Evolutionary conservation across 2,888 invertebrate genomes (phyloP), one percentile per base, ranked within the genome.

Genomic region (Hartigia nigra): DNA sequence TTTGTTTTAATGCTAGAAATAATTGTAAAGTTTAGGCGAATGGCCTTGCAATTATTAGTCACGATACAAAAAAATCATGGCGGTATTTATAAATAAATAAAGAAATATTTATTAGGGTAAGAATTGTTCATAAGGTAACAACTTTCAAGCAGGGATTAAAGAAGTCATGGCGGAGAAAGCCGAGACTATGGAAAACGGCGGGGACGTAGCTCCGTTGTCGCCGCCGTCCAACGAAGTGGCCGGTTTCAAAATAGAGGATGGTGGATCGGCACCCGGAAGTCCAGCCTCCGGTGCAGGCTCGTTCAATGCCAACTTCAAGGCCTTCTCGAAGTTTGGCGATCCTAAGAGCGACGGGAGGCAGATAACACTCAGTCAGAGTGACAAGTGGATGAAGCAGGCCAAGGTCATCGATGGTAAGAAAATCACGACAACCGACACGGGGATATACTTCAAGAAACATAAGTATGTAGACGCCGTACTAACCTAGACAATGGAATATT

Each of bases 331-430:
- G 92, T 98, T 97, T 90, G 97, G 97, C 0, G 97, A 97, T 90
- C 93, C 94, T 4, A 97, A 97, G 91, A 95, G 96, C 31, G 97
- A 97, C 88, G 97, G 97, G 0, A 97, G 96, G 91, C 93, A 94
- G 74, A 96, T 98, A 82, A 97, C 97, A 0, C 93, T 98, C n/a
- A 96, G 96, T 12, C 97, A 98, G 91, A 96, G 96, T 88, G 98
- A 98, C 92, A 98, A 97, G 92, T 98, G 98, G 98, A 96, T 98
- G 95, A 97, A 97, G 88, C 98, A 98, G 90, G 97, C 97, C 0
- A 96, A 95, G 87, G 95, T 96, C 31, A 96, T 97, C 84, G 97
- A 95, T 80, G 95, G 95, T 3, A 97, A 97, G 92, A 96, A 96
- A 89, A 95, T 97, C 82, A 96, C 96, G 0, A 97, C 98, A 31